Percentiles rank a stretch among this genome's conserved stretches.
These are phyloP conservation scores for Bellardia bayeri DNA, from an alignment of 2,888 invertebrate species.

Conservation along the genomic window DNA sequence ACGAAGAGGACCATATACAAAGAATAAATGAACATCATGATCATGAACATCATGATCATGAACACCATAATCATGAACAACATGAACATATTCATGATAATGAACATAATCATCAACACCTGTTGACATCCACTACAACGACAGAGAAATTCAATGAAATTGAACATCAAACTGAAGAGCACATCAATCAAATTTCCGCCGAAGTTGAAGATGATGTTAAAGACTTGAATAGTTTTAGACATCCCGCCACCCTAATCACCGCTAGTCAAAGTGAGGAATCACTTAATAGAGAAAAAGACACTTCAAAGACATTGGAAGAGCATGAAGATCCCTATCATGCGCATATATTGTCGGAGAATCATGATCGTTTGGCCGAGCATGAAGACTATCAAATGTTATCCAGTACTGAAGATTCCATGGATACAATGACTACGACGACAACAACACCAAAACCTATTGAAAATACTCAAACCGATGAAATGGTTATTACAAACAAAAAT, in stretches of 20 bases:
- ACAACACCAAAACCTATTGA: slow-evolving; percentile 60
- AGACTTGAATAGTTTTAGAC: slow-evolving; percentile 81
- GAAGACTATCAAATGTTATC: slow-evolving; percentile 81
- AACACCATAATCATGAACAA: slow-evolving; percentile 32
- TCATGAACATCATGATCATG: slow-evolving; percentile 26
- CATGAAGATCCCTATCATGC: slow-evolving; percentile 82
- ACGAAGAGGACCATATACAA: slow-evolving; percentile 68
- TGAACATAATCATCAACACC: slow-evolving; percentile 42
- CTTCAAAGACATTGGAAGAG: slow-evolving; percentile 65
- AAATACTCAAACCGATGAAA: slow-evolving; percentile 71
- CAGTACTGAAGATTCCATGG: slow-evolving; percentile 78
- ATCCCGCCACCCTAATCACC: slow-evolving; percentile 81
- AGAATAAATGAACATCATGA: slow-evolving; percentile 63
- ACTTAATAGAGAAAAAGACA: slow-evolving; percentile 69
- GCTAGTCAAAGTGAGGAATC: slow-evolving; percentile 80
- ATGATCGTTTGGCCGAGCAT: slow-evolving; percentile 82
- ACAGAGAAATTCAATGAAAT: slow-evolving; percentile 74
- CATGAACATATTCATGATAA: slow-evolving; percentile 33
- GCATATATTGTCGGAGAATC: slow-evolving; percentile 82
- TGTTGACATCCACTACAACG: slow-evolving; percentile 74
- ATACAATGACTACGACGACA: slow-evolving; percentile 72
- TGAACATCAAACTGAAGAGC: slow-evolving; percentile 76
- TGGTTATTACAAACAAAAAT: slow-evolving; percentile 78
- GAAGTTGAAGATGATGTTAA: slow-evolving; percentile 81
- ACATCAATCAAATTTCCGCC: slow-evolving; percentile 79